Evolutionary conservation across 2,888 invertebrate genomes (phyloP).

Genomic region (Luperina testacea): DNA sequence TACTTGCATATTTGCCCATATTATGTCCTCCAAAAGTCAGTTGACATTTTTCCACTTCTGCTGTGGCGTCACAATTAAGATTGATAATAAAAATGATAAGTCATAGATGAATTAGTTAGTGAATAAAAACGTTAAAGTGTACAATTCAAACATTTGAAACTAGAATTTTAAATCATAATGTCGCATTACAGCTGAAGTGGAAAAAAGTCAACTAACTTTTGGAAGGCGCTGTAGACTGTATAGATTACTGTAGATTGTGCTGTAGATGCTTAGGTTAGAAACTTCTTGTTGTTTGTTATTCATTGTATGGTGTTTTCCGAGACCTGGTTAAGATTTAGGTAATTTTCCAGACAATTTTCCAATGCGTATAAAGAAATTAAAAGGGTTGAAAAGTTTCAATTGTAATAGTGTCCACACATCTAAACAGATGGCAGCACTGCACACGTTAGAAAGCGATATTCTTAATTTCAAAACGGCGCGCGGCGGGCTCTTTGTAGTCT

Average conservation of each 20-base stretch:
- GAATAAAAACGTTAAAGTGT: no score
- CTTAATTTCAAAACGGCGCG: not conserved
- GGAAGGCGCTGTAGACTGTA: no score
- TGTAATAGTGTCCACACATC: not conserved
- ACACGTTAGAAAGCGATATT: not conserved
- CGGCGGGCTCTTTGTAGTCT: not conserved
- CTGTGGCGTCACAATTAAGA: no score
- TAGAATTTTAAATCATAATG: no score
- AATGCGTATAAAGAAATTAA: not conserved
- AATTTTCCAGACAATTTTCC: conserved; percentile 2
- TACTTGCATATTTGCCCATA: not conserved
- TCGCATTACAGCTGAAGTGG: no score
- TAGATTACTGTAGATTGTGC: no score
- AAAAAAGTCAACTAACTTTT: no score
- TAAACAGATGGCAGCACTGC: conserved; percentile 52
- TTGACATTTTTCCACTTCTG: no score
- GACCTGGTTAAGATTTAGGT: not conserved
- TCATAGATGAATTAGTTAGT: no score
- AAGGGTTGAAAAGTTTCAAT: not conserved
- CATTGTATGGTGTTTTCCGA: not conserved
- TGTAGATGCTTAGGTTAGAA: not conserved
- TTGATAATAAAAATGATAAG: no score
- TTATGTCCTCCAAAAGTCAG: no score
- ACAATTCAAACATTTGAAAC: no score
- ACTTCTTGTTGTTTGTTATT: not conserved